A percentile compares a stretch with the other conserved stretches of the same genome.
Conservation (phyloP, 2,888 invertebrate species). For the Hirtodrosophila cameraria region DNA sequence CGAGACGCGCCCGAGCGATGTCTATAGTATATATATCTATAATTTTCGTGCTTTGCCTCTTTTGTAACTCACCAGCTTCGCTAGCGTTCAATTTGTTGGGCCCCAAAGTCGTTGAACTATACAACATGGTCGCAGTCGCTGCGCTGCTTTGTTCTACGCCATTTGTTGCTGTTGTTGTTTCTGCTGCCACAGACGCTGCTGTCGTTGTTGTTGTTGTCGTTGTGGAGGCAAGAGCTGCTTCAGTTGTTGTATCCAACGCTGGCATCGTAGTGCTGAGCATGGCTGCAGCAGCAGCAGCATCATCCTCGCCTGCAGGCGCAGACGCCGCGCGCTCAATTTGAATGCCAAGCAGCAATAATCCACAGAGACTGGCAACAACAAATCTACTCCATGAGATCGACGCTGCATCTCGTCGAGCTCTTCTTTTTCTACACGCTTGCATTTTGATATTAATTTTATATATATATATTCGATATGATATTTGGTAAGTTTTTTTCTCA, state of each 20-base stretch:
- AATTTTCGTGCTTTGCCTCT: constrained; percentile 59
- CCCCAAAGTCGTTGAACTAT: constrained; percentile 72
- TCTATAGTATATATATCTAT: constrained; percentile 52
- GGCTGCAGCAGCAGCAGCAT: constrained; percentile 49
- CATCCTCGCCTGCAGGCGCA: constrained; percentile 75
- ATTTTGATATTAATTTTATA: constrained; percentile 45
- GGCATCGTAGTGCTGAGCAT: constrained; percentile 54
- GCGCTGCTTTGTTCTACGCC: constrained; percentile 69
- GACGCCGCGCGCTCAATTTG: constrained; percentile 76
- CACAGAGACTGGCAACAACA: constrained; percentile 72
- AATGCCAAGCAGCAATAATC: constrained; percentile 80
- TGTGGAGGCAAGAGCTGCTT: constrained; percentile 17
- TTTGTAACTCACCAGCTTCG: constrained; percentile 72
- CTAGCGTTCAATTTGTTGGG: constrained; percentile 65
- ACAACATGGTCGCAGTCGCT: constrained; percentile 40
- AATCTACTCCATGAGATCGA: constrained; percentile 58
- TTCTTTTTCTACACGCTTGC: constrained; percentile 69
- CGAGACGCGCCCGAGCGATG: constrained; percentile 35
- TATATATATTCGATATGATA: constrained; percentile 18
- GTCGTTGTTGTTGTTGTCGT: constrained; percentile 22
- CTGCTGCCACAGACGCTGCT: constrained; percentile 15
- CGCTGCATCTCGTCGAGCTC: constrained; percentile 47
- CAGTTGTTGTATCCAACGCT: constrained; percentile 58
- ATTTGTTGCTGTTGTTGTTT: constrained; percentile 48
- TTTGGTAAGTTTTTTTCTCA: constrained; percentile 59